Percentiles rank a stretch among this genome's conserved stretches.
phyloP scores from a whole-genome alignment of 2,797 vertebrate species.

The Semotilus atromaculatus region DNA sequence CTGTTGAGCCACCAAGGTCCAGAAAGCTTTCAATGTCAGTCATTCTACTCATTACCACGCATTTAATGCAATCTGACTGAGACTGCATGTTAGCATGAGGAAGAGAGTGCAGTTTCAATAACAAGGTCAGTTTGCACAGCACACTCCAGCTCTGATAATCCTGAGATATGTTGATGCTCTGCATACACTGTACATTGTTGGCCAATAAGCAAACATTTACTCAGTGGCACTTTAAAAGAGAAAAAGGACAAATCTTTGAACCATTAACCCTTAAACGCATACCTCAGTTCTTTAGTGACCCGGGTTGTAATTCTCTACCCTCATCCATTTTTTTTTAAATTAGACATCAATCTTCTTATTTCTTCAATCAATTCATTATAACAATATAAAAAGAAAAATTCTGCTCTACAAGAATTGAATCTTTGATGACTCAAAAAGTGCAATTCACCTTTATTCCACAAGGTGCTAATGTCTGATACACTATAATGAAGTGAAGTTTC shows the following conservation, averaged over 20 bases:
- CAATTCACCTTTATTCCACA: too few relatives aligned
- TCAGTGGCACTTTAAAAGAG: slow-evolving; percentile 8
- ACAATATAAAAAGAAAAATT: too few relatives aligned
- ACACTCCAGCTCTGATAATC: slow-evolving; percentile 49
- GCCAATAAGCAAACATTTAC: slow-evolving; percentile 51
- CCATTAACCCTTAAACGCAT: neutral
- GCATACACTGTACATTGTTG: slow-evolving; percentile 56
- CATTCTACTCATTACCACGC: slow-evolving; percentile 65
- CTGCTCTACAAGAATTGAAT: too few relatives aligned
- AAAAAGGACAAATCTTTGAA: slow-evolving; percentile 45
- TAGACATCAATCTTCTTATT: too few relatives aligned
- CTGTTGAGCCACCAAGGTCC: slow-evolving; percentile 60
- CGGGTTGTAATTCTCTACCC: too few relatives aligned
- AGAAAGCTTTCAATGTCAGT: slow-evolving; percentile 66
- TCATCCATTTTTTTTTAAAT: too few relatives aligned
- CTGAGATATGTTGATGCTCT: slow-evolving; percentile 51
- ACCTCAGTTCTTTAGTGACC: too few relatives aligned
- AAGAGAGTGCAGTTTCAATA: slow-evolving; percentile 54
- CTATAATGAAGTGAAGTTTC: too few relatives aligned
- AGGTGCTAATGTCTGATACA: too few relatives aligned
- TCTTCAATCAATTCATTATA: too few relatives aligned
- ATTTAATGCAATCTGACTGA: slow-evolving; percentile 65
- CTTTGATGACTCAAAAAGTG: too few relatives aligned
- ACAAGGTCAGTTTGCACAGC: slow-evolving; percentile 58
- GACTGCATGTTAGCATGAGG: slow-evolving; percentile 55